These are phyloP conservation scores for Ruditapes philippinarum DNA, from an alignment of 1,140 invertebrate species.

Conservation along the genomic window DNA sequence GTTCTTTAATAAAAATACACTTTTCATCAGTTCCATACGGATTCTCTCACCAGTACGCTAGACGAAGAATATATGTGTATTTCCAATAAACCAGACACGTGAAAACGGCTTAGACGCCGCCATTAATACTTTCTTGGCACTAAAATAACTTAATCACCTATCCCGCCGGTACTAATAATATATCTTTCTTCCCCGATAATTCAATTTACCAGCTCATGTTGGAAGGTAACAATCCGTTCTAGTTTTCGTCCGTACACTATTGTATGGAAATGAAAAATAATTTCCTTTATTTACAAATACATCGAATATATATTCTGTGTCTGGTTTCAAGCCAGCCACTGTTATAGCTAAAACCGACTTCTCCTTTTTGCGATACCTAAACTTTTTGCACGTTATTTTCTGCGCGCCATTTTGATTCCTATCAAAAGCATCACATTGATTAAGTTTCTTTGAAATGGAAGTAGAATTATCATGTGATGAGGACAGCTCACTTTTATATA, in stretches of 20 bases:
- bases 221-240: conserved; percentile 67
- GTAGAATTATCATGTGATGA: background rate
- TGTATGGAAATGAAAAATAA: conserved; percentile 80
- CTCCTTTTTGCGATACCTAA: conserved; percentile 71
- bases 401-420: conserved; percentile 57
- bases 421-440: conserved; percentile 52
- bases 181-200: conserved; percentile 17
- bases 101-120: background rate
- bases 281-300: conserved; percentile 81
- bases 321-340: conserved; percentile 77
- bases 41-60: background rate
- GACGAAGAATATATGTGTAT: background rate
- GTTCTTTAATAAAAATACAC: too few relatives aligned
- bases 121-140: conserved; percentile 54
- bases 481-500: conserved; percentile 77
- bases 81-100: conserved; percentile 3
- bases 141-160: conserved; percentile 38
- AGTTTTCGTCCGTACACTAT: conserved; percentile 75
- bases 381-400: conserved; percentile 78
- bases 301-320: conserved; percentile 83
- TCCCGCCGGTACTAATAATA: conserved; percentile 22
- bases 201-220: conserved; percentile 30
- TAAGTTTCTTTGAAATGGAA: conserved; percentile 43
- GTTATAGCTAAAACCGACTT: conserved; percentile 77
- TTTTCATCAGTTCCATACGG: background rate